Conservation (phyloP, 2,888 invertebrate genomes). For the Cheilosia vulpina region DNA sequence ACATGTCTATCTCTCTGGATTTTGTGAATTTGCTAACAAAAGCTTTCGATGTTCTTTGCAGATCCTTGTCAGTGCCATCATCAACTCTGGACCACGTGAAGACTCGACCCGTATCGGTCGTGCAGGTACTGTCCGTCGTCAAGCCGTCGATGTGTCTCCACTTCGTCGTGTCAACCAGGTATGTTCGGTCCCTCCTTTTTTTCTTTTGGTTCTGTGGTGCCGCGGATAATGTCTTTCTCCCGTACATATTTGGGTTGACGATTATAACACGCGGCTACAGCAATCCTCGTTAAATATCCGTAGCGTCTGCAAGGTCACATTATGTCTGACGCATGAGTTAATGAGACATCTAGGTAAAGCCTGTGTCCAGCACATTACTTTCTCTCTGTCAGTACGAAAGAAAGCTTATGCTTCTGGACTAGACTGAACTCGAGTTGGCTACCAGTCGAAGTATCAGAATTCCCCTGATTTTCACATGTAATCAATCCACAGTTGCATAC, state of each 20-base stretch:
- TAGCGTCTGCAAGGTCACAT: constrained; percentile 77
- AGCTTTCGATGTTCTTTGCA: constrained; percentile 79
- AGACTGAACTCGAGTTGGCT: constrained; percentile 69
- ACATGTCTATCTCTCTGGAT: background rate
- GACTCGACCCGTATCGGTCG: constrained; percentile 99
- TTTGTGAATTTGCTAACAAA: constrained; percentile 12
- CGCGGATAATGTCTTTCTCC: constrained; percentile 75
- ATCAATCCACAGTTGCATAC: constrained; percentile 4
- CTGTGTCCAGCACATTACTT: constrained; percentile 65
- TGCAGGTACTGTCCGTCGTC: constrained; percentile 99
- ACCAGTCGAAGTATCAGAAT: constrained; percentile 5
- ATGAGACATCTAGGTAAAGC: constrained; percentile 77
- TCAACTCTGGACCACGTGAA: constrained; percentile 99
- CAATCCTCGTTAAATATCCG: constrained; percentile 79
- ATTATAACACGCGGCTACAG: constrained; percentile 77
- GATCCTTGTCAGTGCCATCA: constrained; percentile 97
- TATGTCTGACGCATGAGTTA: constrained; percentile 79
- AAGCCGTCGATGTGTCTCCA: constrained; percentile 99
- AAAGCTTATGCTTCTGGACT: constrained; percentile 77
- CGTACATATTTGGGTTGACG: constrained; percentile 48
- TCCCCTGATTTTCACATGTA: constrained; percentile 2
- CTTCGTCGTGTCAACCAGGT: constrained; percentile 97
- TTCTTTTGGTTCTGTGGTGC: constrained; percentile 37
- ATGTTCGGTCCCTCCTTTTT: constrained; percentile 71
- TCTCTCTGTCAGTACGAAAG: constrained; percentile 49